phyloP scores from a whole-genome alignment of 2,113 vertebrate genomes.

The Elachura formosa region DNA sequence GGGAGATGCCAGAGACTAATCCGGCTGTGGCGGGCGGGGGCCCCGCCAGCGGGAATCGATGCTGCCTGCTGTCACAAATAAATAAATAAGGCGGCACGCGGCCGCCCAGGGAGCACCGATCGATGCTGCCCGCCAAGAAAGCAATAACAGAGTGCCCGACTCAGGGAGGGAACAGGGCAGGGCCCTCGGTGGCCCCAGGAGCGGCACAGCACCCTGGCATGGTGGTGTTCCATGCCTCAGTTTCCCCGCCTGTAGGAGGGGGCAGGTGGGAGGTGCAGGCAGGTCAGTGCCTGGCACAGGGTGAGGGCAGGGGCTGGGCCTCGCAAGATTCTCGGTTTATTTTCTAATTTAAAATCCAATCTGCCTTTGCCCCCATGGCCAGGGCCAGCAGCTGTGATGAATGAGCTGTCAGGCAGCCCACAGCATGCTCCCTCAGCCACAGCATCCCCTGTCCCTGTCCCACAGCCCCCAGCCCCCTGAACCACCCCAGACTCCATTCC shows the following conservation, averaged over 20 bases:
- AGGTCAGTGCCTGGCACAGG: fast-evolving
- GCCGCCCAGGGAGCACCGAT: not conserved
- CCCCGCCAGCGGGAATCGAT: not conserved
- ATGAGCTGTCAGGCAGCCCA: slow-evolving; percentile 48
- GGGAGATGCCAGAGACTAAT: not conserved
- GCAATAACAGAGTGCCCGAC: not conserved
- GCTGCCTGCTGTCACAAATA: slow-evolving; percentile 13
- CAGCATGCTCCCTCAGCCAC: not conserved
- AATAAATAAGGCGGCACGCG: slow-evolving; percentile 33
- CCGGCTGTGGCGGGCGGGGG: not conserved
- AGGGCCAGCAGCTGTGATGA: slow-evolving; percentile 59
- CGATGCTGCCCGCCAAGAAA: not conserved
- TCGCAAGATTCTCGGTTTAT: not conserved
- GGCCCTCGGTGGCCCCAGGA: not conserved
- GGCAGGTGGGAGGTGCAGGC: fast-evolving
- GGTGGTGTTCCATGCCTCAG: fast-evolving
- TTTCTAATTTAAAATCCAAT: slow-evolving; percentile 77
- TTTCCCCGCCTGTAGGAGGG: not conserved
- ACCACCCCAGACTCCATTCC: not conserved
- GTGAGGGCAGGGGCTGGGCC: not conserved
- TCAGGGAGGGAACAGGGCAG: not conserved
- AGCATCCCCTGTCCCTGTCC: not conserved
- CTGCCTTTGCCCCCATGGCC: slow-evolving; percentile 38
- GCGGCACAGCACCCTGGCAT: fast-evolving
- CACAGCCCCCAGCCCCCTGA: not conserved